A percentile compares a stretch with the other conserved stretches of the same genome.
These are phyloP conservation scores for Pangasius macronema DNA, from an alignment of 2,797 vertebrate genomes.

Conservation along the genomic window DNA sequence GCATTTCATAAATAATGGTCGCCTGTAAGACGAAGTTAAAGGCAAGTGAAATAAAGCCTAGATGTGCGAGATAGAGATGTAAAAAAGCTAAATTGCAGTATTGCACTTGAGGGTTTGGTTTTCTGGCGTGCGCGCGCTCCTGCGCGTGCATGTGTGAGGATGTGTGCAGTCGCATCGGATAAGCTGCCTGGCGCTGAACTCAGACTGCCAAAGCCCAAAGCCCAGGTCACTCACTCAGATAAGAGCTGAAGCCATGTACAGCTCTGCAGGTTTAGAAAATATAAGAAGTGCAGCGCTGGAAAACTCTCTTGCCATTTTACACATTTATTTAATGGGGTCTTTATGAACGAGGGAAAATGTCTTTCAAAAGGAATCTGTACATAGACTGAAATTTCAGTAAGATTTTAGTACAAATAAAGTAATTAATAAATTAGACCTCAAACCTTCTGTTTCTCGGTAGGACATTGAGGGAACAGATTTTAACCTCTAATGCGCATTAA, in stretches of 20 bases:
- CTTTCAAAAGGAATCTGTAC: background rate
- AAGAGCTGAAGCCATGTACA: background rate
- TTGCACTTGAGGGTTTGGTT: background rate
- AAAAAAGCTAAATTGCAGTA: background rate
- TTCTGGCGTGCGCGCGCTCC: background rate
- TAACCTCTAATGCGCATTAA: constrained; percentile 43
- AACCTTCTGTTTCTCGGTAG: background rate
- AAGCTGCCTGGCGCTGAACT: constrained; percentile 17
- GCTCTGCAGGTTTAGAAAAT: background rate
- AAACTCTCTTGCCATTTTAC: background rate
- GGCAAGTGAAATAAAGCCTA: background rate
- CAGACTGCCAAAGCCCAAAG: background rate
- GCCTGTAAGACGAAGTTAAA: background rate
- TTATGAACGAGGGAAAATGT: background rate
- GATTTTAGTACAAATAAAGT: background rate
- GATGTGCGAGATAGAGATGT: background rate
- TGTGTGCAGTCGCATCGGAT: background rate
- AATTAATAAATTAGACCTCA: background rate
- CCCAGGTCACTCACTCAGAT: background rate
- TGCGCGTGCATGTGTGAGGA: background rate
- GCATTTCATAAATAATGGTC: background rate
- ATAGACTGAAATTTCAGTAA: too few relatives aligned
- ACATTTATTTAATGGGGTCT: background rate
- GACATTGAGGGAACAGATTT: constrained; percentile 41
- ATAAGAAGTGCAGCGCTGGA: background rate